Percentiles rank a stretch among this genome's conserved stretches.
These are phyloP conservation scores for Chloroclysta siterata DNA, from an alignment of 2,888 invertebrate genomes.

Conservation along the genomic window DNA sequence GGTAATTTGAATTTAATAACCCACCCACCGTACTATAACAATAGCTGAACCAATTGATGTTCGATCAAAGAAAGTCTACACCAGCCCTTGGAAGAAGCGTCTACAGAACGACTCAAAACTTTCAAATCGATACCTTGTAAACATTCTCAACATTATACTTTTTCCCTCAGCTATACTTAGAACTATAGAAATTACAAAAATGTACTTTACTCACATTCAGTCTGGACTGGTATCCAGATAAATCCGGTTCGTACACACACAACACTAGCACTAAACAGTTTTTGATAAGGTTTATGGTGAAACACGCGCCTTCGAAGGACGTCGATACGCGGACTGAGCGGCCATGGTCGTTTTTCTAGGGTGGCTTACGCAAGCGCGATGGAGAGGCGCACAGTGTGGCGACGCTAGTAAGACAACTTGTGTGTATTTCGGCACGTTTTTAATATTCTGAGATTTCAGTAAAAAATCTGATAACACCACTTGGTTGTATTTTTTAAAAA, in stretches of 20 bases:
- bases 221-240: conserved; percentile 56
- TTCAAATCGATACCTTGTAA: conserved; percentile 27
- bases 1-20: conserved; percentile 16
- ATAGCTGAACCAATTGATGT: conserved; percentile 7
- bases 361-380: conserved; percentile 70
- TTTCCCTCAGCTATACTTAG: background rate
- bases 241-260: conserved; percentile 56
- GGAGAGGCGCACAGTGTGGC: conserved; percentile 24
- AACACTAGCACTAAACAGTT: conserved; percentile 41
- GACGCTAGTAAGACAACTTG: conserved; percentile 28
- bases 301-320: conserved; percentile 59
- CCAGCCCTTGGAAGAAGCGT: conserved; percentile 7
- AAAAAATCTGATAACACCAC: too few relatives aligned
- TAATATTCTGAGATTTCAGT: too few relatives aligned
- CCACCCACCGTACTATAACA: conserved; percentile 7
- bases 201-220: conserved; percentile 63
- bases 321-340: conserved; percentile 77
- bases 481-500: too few relatives aligned
- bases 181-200: background rate
- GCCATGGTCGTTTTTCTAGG: conserved; percentile 79
- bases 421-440: background rate
- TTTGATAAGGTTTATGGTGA: conserved; percentile 43
- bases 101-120: conserved; percentile 25
- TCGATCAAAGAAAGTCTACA: conserved; percentile 21
- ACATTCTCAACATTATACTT: conserved; percentile 18